A percentile compares a stretch with the other conserved stretches of the same genome.
Evolutionary conservation across 2,888 invertebrate species (phyloP).

Genomic region (Sturmia bella): DNA sequence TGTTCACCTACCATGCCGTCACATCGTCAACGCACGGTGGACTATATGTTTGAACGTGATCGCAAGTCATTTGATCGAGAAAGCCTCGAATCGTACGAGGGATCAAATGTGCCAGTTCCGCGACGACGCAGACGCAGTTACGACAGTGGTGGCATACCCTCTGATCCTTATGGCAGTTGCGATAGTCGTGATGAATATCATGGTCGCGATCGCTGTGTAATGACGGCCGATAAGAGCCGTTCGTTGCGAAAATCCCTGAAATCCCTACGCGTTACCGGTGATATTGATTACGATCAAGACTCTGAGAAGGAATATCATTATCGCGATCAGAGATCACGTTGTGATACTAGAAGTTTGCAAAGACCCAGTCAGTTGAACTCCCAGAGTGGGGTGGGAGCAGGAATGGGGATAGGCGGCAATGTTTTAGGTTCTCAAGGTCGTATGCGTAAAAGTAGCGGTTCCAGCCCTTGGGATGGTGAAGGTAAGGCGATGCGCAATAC

Average conservation of each 20-base stretch:
- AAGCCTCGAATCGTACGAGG: conserved; percentile 81
- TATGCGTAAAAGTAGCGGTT: conserved; percentile 81
- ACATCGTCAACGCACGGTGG: conserved; percentile 69
- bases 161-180: conserved; percentile 81
- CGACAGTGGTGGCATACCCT: conserved; percentile 77
- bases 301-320: conserved; percentile 82
- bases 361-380: conserved; percentile 77
- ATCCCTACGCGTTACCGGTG: conserved; percentile 77
- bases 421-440: conserved; percentile 72
- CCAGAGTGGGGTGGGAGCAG: conserved; percentile 70
- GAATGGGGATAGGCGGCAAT: conserved; percentile 11
- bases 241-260: conserved; percentile 80
- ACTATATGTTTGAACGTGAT: conserved; percentile 81
- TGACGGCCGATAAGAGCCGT: conserved; percentile 76
- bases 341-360: conserved; percentile 79
- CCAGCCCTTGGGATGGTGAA: conserved; percentile 84
- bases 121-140: conserved; percentile 79
- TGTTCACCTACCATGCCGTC: conserved; percentile 62
- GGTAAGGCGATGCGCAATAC: conserved; percentile 72
- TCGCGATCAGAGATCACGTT: conserved; percentile 70
- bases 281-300: conserved; percentile 83
- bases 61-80: conserved; percentile 82
- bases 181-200: conserved; percentile 81
- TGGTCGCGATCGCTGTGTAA: conserved; percentile 79
- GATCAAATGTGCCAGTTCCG: conserved; percentile 73